These are phyloP conservation scores for Calameuta idolon DNA, from an alignment of 2,888 invertebrate species.

Conservation along the genomic window DNA sequence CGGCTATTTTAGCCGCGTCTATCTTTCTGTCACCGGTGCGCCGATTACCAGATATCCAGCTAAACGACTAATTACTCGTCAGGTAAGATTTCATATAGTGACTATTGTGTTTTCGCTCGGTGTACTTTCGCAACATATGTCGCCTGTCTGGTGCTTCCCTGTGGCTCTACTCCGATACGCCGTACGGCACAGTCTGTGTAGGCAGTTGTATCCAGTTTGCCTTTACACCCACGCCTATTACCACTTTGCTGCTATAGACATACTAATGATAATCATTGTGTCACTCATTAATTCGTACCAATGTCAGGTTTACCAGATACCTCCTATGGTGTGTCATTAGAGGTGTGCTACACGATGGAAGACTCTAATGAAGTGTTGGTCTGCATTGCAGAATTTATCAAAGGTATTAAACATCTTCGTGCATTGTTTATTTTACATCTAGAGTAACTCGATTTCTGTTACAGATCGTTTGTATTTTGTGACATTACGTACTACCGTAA, in stretches of 20 bases:
- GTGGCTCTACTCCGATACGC: neutral
- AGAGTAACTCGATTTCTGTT: constrained; percentile 18
- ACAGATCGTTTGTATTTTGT: constrained; percentile 81
- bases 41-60: neutral
- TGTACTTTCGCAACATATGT: neutral
- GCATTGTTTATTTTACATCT: neutral
- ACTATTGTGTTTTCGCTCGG: neutral
- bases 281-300: neutral
- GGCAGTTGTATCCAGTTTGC: neutral
- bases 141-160: neutral
- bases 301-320: neutral
- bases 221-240: neutral
- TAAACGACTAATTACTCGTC: neutral
- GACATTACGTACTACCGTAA: constrained; percentile 74
- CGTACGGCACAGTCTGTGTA: neutral
- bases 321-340: neutral
- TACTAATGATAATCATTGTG: neutral
- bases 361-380: constrained; percentile 54
- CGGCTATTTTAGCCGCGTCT: neutral
- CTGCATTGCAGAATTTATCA: constrained; percentile 59
- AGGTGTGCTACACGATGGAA: constrained; percentile 47
- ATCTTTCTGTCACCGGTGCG: neutral
- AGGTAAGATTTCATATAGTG: neutral
- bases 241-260: neutral
- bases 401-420: constrained; percentile 44